These are phyloP conservation scores for Lasioglossum vierecki DNA, from an alignment of 2,888 invertebrate species.

Conservation along the genomic window DNA sequence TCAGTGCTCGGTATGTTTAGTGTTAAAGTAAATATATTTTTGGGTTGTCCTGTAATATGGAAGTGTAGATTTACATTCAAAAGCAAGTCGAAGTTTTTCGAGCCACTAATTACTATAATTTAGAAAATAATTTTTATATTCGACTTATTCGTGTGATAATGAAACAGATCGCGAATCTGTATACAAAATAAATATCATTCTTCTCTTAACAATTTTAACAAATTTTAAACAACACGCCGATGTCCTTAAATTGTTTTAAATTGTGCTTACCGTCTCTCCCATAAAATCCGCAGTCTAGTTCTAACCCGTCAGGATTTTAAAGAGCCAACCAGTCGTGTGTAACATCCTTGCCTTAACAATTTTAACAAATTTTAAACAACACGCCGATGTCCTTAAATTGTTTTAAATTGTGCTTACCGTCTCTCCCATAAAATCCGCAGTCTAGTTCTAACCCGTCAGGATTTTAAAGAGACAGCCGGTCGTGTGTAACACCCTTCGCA, in stretches of 20 bases:
- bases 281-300: background rate
- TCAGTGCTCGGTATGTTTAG: too few species aligned
- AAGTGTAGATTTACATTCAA: background rate
- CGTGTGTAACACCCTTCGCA: background rate
- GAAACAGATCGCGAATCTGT: too few species aligned
- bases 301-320: background rate
- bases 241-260: background rate
- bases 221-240: background rate
- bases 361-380: background rate
- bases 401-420: background rate
- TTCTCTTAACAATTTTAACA: background rate
- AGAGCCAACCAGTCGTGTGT: background rate
- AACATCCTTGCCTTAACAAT: background rate
- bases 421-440: background rate
- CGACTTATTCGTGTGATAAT: too few species aligned
- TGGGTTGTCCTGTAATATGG: too few species aligned
- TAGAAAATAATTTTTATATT: background rate
- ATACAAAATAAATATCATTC: too few species aligned
- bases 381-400: background rate
- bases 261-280: background rate
- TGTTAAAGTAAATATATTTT: too few species aligned
- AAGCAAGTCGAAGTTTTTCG: background rate
- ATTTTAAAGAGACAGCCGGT: background rate
- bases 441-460: background rate
- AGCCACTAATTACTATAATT: background rate